A percentile compares a stretch with the other conserved stretches of the same genome.
phyloP scores from a whole-genome alignment of 1,140 invertebrate species.

The fruit fly (Drosophila melanogaster) region Release_6_plus_ISO1_MT NT_033777.3:9965001-9965500 shows the following conservation, averaged over 20 bases:
- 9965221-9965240: conserved; percentile 64
- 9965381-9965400: conserved; percentile 48
- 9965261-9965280: conserved; percentile 37
- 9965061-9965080: not conserved
- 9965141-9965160: conserved; percentile 70
- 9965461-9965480: conserved; percentile 12
- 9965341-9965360: conserved; percentile 8
- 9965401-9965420: conserved; percentile 82
- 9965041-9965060: not conserved
- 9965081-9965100: conserved; percentile 1
- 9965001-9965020: conserved; percentile 76
- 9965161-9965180: conserved; percentile 72
- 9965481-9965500: conserved; percentile 32
- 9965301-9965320: conserved; percentile 51
- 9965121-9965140: conserved; percentile 12
- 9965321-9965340: conserved; percentile 30
- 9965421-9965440: conserved; percentile 83
- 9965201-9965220: conserved; percentile 78
- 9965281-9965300: conserved; percentile 30
- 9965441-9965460: conserved; percentile 78
- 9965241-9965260: conserved; percentile 51
- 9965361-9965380: not conserved
- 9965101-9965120: conserved; percentile 9
- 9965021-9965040: conserved; percentile 34
- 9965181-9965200: conserved; percentile 66